Evolutionary conservation across 2,797 vertebrate genomes (phyloP), one percentile per base, ranked within the genome.

Genomic region (Graptemys geographica): DNA sequence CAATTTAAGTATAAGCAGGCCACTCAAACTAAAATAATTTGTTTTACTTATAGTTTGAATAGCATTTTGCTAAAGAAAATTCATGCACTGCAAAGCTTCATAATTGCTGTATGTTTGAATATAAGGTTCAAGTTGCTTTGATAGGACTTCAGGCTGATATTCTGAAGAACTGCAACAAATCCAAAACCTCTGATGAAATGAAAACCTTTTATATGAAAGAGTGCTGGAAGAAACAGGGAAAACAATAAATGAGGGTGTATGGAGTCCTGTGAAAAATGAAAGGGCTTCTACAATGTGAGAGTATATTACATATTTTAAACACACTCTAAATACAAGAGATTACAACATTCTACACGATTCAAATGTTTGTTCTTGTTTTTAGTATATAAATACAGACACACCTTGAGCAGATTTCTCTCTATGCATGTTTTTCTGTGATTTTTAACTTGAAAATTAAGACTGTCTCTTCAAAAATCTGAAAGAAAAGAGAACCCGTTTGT

Each of bases 161-260:
- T 94, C 62, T 80, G 81, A 89, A 93, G 21, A 5, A 91, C 5
- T 28, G n/a, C 51, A 96, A 93, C 33, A 95, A 91, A 90, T 72
- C 11, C 87, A 52, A 87, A 59, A 59, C 6, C 37, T 78, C 89
- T 92, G 91, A 96, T 93, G 65, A 92, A 95, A 97, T 90, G 89
- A 87, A 49, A 81, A 90, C 87, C 10, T 90, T 95, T 31, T 57
- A 93, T 89, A 47, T 80, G 69, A 91, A 56, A 27, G 76, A 85
- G 83, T 83, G 37, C 59, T 82, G 86, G 87, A 96, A 92, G 55
- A 85, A 86, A 78, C 16, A 90, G 81, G 76, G 89, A 79, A 84
- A 47, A 84, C 72, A 93, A 93, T 90, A 89, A 83, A 80, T 51
- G 87, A 33, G 41, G 59, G 5, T n/a, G 81, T 86, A 90, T 78